Evolutionary conservation across 2,797 vertebrate genomes (phyloP).

Genomic region (Propithecus deckenii): DNA sequence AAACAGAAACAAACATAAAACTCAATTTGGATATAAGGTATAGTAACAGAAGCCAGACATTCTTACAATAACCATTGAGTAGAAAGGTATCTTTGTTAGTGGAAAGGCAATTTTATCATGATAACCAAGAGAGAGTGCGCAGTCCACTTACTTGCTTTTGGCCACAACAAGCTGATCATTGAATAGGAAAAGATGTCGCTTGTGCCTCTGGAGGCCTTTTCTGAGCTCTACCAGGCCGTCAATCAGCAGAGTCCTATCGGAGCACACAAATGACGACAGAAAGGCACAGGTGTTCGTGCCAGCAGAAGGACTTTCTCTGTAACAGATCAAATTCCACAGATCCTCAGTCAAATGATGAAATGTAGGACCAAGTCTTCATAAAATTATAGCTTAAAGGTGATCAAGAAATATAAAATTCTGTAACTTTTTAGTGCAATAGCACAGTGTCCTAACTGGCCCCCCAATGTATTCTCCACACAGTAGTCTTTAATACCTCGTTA

Average conservation of each 20-base stretch:
- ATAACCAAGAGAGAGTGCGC: background rate
- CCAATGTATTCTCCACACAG: background rate
- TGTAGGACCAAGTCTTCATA: background rate
- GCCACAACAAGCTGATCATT: constrained; percentile 92
- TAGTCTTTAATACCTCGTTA: background rate
- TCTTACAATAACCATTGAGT: background rate
- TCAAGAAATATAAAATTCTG: background rate
- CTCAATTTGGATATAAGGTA: background rate
- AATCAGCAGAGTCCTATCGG: constrained; percentile 88
- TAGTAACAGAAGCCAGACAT: background rate
- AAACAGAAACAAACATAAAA: background rate
- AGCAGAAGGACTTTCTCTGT: constrained; percentile 91
- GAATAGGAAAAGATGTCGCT: constrained; percentile 95
- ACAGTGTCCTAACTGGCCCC: background rate
- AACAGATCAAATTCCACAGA: constrained; percentile 48
- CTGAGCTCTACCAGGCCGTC: constrained; percentile 92
- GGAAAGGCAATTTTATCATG: background rate
- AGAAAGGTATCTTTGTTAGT: background rate
- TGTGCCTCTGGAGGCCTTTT: constrained; percentile 94
- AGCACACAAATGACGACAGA: constrained; percentile 91
- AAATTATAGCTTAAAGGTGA: background rate
- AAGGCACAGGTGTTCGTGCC: constrained; percentile 91
- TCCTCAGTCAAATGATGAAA: constrained; percentile 16
- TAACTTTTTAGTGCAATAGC: background rate
- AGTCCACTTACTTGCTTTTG: constrained; percentile 94